Conservation (phyloP, 2,113 vertebrate genomes). For the Eleginops maclovinus region DNA sequence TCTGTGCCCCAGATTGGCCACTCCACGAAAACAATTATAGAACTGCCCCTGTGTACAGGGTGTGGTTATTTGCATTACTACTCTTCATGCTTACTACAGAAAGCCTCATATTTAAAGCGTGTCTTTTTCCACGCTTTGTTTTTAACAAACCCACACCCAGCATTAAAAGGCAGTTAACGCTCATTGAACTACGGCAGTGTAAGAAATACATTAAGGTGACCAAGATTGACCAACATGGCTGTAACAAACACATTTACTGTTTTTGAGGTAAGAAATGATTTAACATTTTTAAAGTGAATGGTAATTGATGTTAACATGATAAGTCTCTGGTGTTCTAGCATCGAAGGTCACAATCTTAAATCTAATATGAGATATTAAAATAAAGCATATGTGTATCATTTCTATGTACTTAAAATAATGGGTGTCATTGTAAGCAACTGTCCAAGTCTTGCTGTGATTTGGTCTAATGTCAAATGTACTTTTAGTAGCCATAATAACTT, state of each 20-base stretch:
- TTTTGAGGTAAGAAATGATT: constrained; percentile 31
- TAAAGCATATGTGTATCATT: background rate
- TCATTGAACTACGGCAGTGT: background rate
- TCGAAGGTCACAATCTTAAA: background rate
- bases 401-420: background rate
- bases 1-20: no score
- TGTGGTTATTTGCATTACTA: background rate
- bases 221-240: constrained; percentile 28
- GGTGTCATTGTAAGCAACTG: background rate
- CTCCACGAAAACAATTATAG: no score
- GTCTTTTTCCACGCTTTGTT: background rate
- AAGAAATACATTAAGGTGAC: constrained; percentile 3
- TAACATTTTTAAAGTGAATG: background rate
- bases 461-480: background rate
- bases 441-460: background rate
- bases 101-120: background rate
- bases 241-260: accelerated
- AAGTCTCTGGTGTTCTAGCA: background rate
- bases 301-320: background rate
- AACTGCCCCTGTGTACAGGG: no score
- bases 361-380: background rate
- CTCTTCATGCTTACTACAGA: background rate
- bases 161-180: constrained; percentile 30
- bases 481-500: background rate
- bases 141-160: background rate